Evolutionary conservation across 1,140 invertebrate species (phyloP), one percentile per base, ranked within the genome.

Genomic region (Bombus superbus): DNA sequence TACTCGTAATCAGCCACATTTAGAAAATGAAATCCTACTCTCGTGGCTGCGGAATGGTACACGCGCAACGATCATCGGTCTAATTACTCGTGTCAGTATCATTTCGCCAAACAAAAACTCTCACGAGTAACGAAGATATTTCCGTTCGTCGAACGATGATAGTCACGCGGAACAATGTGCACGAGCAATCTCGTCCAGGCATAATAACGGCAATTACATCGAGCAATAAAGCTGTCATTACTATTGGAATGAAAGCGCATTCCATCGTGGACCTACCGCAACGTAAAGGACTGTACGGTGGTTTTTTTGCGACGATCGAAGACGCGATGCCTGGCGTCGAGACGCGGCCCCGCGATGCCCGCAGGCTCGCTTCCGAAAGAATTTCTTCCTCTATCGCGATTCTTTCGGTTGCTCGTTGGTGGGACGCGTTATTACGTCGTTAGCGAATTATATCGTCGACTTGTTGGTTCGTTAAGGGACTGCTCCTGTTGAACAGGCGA

Each of bases 181-280:
- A 25, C 18, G 25, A 6, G 84, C 57, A 85, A 85, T 66, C 71
- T 42, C 47, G 35, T n/a, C 22, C 69, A 69, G 32, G 42, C 59
- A 74, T 85, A 85, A 85, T 85, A 74, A 85, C 75, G 84, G 59
- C 79, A 81, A 85, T 85, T 85, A 85, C 84, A 74, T 22, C 44
- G 71, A 35, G 78, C 87, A 89, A 87, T 90, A 89, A 89, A 88
- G 81, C 89, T 77, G 87, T 90, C 71, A 87, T 88, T 90, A 88
- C 79, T 75, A 90, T 90, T 88, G 87, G 87, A 53, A 88, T 81
- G 72, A 76, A 83, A 72, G 76, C 75, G 68, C 87, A 86, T 80
- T 90, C 86, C 28, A 64, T 69, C 77, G 83, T 8, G 81, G 88
- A 93, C 83, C 90, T 95, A 81, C 90, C 93, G 47, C 94, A 94